These are phyloP conservation scores for Delia radicum DNA, from an alignment of 1,140 invertebrate species.

Conservation along the genomic window DNA sequence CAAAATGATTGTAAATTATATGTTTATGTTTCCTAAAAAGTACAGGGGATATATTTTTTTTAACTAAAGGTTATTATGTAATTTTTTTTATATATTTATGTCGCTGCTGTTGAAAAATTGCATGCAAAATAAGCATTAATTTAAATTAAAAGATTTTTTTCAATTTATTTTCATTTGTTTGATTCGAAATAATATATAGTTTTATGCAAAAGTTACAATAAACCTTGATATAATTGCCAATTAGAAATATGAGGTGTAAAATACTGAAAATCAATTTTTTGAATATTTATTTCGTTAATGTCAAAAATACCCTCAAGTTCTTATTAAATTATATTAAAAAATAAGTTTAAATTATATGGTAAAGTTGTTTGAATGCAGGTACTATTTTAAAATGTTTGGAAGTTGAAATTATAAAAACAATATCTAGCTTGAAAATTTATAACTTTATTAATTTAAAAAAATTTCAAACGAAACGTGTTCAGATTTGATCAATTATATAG, in stretches of 20 bases:
- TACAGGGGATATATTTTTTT: background rate
- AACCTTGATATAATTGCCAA: slow-evolving; percentile 1
- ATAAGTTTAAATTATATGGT: background rate
- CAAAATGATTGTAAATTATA: background rate
- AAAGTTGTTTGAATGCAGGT: background rate
- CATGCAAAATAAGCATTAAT: background rate
- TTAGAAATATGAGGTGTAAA: slow-evolving; percentile 4
- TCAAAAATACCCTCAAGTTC: background rate
- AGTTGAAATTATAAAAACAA: background rate
- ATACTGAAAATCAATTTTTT: background rate
- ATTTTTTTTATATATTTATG: no score
- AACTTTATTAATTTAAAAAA: background rate
- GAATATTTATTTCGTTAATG: background rate
- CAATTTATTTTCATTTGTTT: background rate
- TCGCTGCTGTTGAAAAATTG: background rate
- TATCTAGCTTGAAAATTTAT: background rate
- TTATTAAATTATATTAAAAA: background rate
- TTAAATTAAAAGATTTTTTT: background rate
- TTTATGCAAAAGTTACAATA: background rate
- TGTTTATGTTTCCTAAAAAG: no score
- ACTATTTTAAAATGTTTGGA: background rate
- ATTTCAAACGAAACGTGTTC: no score
- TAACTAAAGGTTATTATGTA: background rate
- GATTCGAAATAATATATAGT: no score
- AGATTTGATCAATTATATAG: no score